These are phyloP conservation scores for Magallana angulata DNA, from an alignment of 1,140 invertebrate genomes.

Conservation along the genomic window DNA sequence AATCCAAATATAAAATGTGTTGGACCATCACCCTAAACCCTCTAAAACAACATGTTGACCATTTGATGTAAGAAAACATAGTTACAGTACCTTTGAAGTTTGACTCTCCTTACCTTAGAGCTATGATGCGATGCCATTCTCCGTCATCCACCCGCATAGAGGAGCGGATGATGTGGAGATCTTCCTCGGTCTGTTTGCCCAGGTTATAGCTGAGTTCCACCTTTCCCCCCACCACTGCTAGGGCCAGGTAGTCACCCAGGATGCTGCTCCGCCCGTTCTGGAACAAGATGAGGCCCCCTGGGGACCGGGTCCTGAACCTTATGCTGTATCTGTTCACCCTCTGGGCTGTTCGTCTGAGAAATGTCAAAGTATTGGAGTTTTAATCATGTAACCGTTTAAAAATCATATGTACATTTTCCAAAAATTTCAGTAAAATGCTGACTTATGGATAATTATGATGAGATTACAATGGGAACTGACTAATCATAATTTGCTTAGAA, in stretches of 20 bases:
- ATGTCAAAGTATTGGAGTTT: neutral
- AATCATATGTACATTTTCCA: no score
- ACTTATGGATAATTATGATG: no score
- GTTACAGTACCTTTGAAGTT: no score
- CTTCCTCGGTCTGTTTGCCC: conserved; percentile 81
- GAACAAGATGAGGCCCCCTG: conserved; percentile 86
- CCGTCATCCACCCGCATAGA: conserved; percentile 86
- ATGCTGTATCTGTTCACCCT: conserved; percentile 87
- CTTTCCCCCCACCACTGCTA: conserved; percentile 84
- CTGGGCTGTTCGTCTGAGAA: conserved; percentile 82
- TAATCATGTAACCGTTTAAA: no score
- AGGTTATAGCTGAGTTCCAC: conserved; percentile 85
- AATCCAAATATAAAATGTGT: no score
- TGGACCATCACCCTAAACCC: no score
- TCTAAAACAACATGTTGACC: no score
- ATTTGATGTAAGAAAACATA: no score
- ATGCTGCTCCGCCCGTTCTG: conserved; percentile 82
- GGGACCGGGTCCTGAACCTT: conserved; percentile 84
- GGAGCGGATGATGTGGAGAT: conserved; percentile 82
- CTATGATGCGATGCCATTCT: conserved; percentile 86
- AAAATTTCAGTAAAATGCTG: no score
- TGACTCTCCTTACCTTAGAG: conserved; percentile 74
- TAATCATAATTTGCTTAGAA: no score
- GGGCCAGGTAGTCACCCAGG: conserved; percentile 83
- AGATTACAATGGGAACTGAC: no score